Percentiles rank a stretch among this genome's conserved stretches.
Evolutionary conservation across 2,888 invertebrate species (phyloP).

Genomic region (Chymomyza amoena): DNA sequence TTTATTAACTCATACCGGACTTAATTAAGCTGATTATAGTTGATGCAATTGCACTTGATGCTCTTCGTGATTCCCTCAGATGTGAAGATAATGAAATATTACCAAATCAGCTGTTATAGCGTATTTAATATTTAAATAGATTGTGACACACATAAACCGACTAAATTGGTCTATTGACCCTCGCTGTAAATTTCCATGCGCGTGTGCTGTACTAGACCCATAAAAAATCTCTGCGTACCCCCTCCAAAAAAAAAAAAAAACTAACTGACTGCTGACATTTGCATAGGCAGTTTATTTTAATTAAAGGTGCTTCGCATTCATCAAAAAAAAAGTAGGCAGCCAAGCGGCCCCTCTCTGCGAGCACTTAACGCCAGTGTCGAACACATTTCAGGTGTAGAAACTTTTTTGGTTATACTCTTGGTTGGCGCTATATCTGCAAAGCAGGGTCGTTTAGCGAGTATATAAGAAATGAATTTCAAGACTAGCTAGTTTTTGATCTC

Average conservation of each 20-base stretch:
- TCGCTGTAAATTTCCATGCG: conserved; percentile 45
- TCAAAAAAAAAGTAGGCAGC: conserved; percentile 34
- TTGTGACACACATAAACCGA: neutral
- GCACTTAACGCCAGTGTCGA: neutral
- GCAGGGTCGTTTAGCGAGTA: neutral
- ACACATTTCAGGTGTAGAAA: neutral
- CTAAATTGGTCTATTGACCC: conserved; percentile 16
- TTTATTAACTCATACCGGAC: conserved; percentile 20
- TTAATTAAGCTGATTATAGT: conserved; percentile 9
- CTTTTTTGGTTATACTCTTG: neutral
- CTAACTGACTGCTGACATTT: conserved; percentile 29
- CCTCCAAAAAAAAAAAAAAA: neutral
- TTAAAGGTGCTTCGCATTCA: conserved; percentile 31
- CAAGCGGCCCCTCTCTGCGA: conserved; percentile 12
- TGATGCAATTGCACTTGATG: conserved; percentile 10
- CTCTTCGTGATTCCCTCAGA: neutral
- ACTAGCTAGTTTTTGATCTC: too few relatives aligned
- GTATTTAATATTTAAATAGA: neutral
- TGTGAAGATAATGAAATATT: conserved; percentile 21
- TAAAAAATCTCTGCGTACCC: neutral
- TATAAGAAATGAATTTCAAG: too few relatives aligned
- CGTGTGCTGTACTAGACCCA: conserved; percentile 19
- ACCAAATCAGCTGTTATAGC: conserved; percentile 38
- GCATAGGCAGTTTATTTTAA: conserved; percentile 35
- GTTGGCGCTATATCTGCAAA: too few relatives aligned